phyloP scores from a whole-genome alignment of 2,113 vertebrate species.

The Centropus bengalensis region DNA sequence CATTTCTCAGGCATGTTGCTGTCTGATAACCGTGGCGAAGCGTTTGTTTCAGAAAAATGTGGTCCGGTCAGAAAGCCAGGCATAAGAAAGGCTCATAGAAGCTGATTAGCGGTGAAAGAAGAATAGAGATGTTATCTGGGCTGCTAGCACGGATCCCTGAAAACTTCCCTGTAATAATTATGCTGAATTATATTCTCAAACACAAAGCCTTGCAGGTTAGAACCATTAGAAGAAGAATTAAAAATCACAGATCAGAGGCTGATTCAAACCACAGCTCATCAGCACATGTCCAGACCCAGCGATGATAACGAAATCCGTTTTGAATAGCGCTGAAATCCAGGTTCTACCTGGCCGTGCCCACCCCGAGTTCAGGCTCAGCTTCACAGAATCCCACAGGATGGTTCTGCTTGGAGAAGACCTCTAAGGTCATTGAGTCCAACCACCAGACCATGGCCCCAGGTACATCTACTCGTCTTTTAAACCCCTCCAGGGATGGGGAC shows the following conservation, averaged over 20 bases:
- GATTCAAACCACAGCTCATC: not conserved
- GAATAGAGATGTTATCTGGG: not conserved
- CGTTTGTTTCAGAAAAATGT: not conserved
- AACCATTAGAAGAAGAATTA: not conserved
- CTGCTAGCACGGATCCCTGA: not conserved
- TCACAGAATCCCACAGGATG: too few species aligned
- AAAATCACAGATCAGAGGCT: not conserved
- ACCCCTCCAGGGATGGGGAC: too few species aligned
- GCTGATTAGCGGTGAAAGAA: not conserved
- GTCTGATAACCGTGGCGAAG: not conserved
- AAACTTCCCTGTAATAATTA: not conserved
- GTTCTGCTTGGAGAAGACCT: too few species aligned
- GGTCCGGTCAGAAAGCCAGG: not conserved
- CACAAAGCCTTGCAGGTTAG: not conserved
- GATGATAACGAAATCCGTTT: not conserved
- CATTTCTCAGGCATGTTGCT: not conserved
- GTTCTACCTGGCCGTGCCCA: not conserved
- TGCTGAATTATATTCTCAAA: not conserved
- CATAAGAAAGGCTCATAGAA: rapidly evolving
- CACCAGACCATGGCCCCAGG: too few species aligned
- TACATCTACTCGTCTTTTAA: too few species aligned
- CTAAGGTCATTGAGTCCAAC: too few species aligned
- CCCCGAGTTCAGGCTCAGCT: rapidly evolving
- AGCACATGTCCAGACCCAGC: not conserved
- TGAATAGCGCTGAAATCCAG: not conserved